Evolutionary conservation across 2,888 invertebrate genomes (phyloP).

Genomic region (Mamestra brassicae): DNA sequence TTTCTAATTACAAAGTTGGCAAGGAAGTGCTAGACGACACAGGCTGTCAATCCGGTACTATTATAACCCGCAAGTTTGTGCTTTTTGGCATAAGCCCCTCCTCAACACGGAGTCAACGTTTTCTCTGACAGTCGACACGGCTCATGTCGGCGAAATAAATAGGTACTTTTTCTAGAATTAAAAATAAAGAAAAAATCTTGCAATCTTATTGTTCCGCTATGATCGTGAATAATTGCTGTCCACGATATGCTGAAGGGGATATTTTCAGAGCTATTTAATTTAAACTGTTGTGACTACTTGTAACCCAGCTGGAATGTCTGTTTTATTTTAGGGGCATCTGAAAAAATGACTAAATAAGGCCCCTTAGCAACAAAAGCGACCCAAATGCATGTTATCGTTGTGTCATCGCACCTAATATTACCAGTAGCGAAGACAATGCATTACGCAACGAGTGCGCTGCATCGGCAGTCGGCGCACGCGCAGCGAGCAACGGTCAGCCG

Average conservation of each 20-base stretch:
- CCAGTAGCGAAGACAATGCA: slow-evolving; percentile 78
- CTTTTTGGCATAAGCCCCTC: slow-evolving; percentile 86
- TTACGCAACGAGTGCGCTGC: slow-evolving; percentile 80
- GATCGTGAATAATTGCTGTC: slow-evolving; percentile 75
- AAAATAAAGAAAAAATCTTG: slow-evolving; percentile 77
- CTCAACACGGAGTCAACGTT: slow-evolving; percentile 86
- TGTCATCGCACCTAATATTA: slow-evolving; percentile 78
- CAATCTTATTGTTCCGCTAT: slow-evolving; percentile 80
- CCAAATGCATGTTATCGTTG: slow-evolving; percentile 71
- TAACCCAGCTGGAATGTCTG: slow-evolving; percentile 23
- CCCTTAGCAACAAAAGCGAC: slow-evolving; percentile 66
- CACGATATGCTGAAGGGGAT: slow-evolving; percentile 62
- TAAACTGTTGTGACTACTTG: slow-evolving; percentile 35
- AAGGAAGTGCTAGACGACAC: slow-evolving; percentile 83
- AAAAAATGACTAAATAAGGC: slow-evolving; percentile 16
- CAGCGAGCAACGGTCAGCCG: slow-evolving; percentile 84
- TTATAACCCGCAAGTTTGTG: slow-evolving; percentile 80
- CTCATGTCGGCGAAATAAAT: slow-evolving; percentile 80
- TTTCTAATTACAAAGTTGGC: slow-evolving; percentile 90
- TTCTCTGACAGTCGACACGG: slow-evolving; percentile 86
- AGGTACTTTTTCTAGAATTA: slow-evolving; percentile 73
- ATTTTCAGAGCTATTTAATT: slow-evolving; percentile 46
- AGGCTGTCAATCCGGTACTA: slow-evolving; percentile 86
- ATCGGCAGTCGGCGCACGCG: slow-evolving; percentile 85
- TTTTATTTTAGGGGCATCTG: slow-evolving; percentile 27